A percentile compares a stretch with the other conserved stretches of the same genome.
These are phyloP conservation scores for Rhynchonema sp. DNA, from an alignment of 2,888 invertebrate species.

Conservation along the genomic window DNA sequence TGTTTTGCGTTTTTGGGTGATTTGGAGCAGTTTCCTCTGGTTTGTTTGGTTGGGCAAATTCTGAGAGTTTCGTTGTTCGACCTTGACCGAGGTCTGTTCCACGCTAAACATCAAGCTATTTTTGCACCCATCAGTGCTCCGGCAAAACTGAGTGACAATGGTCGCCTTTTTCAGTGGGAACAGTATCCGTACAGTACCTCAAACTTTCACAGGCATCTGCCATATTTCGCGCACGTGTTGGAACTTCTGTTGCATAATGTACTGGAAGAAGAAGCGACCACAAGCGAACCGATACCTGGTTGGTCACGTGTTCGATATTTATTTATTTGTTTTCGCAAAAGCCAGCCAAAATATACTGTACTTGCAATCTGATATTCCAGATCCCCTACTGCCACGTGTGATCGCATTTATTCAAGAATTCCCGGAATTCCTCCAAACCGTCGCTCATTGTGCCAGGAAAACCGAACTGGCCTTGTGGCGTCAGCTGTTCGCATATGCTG, in stretches of 20 bases:
- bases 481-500: slow-evolving; percentile 84
- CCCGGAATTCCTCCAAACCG: slow-evolving; percentile 80
- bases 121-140: too few species aligned
- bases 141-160: not conserved
- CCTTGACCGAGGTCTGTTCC: too few species aligned
- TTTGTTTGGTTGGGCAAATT: too few species aligned
- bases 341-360: not conserved
- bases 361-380: slow-evolving; percentile 28
- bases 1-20: too few species aligned
- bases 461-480: slow-evolving; percentile 99
- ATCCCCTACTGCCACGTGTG: slow-evolving; percentile 85
- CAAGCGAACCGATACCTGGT: slow-evolving; percentile 86
- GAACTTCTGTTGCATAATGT: slow-evolving; percentile 87
- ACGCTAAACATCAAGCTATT: too few species aligned
- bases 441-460: slow-evolving; percentile 94
- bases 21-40: too few species aligned
- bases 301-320: too few species aligned
- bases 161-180: not conserved
- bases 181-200: not conserved
- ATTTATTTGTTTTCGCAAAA: too few species aligned
- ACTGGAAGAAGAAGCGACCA: slow-evolving; percentile 92
- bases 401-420: slow-evolving; percentile 97
- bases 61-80: too few species aligned
- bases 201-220: slow-evolving; percentile 40
- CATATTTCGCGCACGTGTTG: slow-evolving; percentile 91